These are phyloP conservation scores for Drosophila pseudotalamancana DNA, from an alignment of 2,888 invertebrate genomes.

Conservation along the genomic window DNA sequence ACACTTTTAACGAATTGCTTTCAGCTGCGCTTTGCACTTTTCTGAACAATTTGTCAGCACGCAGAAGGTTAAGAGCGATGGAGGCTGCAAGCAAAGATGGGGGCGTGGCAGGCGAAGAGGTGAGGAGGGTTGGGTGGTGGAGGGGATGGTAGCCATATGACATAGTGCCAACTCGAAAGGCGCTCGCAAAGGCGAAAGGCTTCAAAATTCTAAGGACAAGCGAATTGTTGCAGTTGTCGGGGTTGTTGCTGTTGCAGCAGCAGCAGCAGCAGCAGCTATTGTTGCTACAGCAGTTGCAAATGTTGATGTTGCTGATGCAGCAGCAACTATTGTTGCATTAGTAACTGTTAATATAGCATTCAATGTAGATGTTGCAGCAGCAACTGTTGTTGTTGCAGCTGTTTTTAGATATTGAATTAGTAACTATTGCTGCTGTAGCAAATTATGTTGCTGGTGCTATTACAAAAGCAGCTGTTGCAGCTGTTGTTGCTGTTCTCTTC, in stretches of 20 bases:
- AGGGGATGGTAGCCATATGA: constrained; percentile 14
- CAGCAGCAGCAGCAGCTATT: constrained; percentile 12
- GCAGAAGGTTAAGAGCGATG: constrained; percentile 28
- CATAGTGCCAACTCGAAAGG: constrained; percentile 62
- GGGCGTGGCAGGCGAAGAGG: not conserved
- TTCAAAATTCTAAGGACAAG: constrained; percentile 13
- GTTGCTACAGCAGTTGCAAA: not conserved
- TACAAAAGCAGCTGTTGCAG: not conserved
- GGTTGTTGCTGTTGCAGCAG: not conserved
- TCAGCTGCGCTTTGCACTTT: constrained; percentile 39
- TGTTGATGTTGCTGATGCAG: constrained; percentile 6
- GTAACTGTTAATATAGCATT: too few species aligned
- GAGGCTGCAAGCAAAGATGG: not conserved
- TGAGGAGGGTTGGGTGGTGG: not conserved
- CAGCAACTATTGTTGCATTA: constrained; percentile 1
- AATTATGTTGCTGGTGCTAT: constrained; percentile 1
- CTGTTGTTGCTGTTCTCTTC: too few species aligned
- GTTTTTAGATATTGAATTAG: not conserved
- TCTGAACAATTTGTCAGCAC: constrained; percentile 49
- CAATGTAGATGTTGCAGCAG: not conserved
- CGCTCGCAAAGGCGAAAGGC: constrained; percentile 33
- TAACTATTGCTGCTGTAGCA: not conserved
- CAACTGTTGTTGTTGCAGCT: not conserved
- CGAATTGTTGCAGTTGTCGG: constrained; percentile 11
- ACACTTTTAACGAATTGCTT: constrained; percentile 14